phyloP scores from a whole-genome alignment of 35 echinoderm and acorn worm genomes.

The Amphiura filiformis region DNA sequence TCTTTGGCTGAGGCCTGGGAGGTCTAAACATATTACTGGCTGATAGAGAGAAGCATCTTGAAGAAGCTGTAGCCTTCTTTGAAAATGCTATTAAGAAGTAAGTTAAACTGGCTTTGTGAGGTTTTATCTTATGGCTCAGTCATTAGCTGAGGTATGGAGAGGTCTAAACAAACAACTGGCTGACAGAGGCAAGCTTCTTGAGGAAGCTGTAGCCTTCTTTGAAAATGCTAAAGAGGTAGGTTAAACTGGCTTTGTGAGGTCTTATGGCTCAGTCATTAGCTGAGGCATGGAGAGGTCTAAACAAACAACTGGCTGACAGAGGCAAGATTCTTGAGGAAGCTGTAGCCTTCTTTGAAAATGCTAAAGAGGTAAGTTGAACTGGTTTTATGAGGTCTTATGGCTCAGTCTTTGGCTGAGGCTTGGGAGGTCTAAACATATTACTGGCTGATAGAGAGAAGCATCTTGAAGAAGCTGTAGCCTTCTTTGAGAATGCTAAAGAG shows the following conservation, averaged over 20 bases:
- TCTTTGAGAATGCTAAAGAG: constrained; percentile 76
- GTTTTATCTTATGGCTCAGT: too few species aligned
- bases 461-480: constrained; percentile 75
- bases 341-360: constrained; percentile 75
- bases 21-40: constrained; percentile 72
- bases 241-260: background rate
- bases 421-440: constrained; percentile 81
- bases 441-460: constrained; percentile 72
- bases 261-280: constrained; percentile 94
- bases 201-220: constrained; percentile 79
- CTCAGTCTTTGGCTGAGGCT: constrained; percentile 88
- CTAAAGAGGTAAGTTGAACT: constrained; percentile 78
- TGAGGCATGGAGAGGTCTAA: constrained; percentile 91
- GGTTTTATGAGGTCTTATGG: constrained; percentile 97
- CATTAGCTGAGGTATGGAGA: constrained; percentile 87
- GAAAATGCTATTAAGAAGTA: constrained; percentile 77
- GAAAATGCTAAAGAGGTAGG: constrained; percentile 73
- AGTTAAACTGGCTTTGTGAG: background rate
- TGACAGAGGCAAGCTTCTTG: constrained; percentile 71
- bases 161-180: constrained; percentile 81
- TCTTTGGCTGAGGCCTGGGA: constrained; percentile 93
- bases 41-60: constrained; percentile 71
- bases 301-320: constrained; percentile 75
- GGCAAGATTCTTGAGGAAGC: constrained; percentile 72
- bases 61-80: constrained; percentile 82